phyloP scores from a whole-genome alignment of 2,888 invertebrate species.

The Lobophora halterata region DNA sequence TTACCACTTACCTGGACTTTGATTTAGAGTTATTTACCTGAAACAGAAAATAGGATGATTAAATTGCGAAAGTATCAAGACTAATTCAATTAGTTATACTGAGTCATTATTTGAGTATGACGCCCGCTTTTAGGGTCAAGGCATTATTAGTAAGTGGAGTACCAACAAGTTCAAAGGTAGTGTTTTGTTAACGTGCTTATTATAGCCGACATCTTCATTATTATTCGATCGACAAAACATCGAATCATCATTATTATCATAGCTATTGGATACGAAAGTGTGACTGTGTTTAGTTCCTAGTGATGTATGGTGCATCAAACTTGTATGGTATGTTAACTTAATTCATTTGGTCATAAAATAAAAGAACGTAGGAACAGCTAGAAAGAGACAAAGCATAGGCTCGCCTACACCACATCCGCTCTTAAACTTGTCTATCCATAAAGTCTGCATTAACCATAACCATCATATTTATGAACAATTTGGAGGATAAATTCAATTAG shows the following conservation, averaged over 20 bases:
- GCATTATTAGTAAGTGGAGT: constrained; percentile 19
- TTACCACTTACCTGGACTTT: constrained; percentile 19
- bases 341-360: no score
- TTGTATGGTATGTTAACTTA: no score
- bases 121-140: constrained; percentile 18
- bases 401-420: constrained; percentile 28
- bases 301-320: no score
- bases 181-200: constrained; percentile 18
- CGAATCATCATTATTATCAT: no score
- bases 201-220: no score
- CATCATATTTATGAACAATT: constrained; percentile 22
- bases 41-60: constrained; percentile 45
- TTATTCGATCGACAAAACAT: no score
- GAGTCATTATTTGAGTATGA: constrained; percentile 11
- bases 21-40: constrained; percentile 57
- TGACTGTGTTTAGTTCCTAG: no score
- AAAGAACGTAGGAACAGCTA: constrained; percentile 10
- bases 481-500: constrained; percentile 27
- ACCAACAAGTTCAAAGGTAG: constrained; percentile 13
- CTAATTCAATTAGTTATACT: constrained; percentile 26
- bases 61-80: constrained; percentile 28
- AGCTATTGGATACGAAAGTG: no score
- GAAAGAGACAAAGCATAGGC: constrained; percentile 17
- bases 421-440: constrained; percentile 28
- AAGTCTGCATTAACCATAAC: constrained; percentile 28